These are phyloP conservation scores for Pelecanus crispus DNA, from an alignment of 2,113 vertebrate species.

Conservation along the genomic window DNA sequence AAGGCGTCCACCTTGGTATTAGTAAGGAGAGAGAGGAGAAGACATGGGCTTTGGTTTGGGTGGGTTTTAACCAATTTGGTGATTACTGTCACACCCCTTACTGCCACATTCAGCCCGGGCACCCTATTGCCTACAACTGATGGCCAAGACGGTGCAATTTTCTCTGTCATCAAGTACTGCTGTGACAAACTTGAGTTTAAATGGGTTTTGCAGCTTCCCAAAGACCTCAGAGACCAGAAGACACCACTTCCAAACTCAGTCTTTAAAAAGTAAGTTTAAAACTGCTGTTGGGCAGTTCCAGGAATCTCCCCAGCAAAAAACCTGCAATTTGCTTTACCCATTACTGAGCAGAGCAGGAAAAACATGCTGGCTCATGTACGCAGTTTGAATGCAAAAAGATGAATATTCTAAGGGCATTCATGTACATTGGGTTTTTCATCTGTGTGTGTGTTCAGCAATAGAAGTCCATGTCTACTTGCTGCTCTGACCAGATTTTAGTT, in stretches of 20 bases:
- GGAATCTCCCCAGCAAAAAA: not conserved
- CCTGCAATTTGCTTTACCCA: not conserved
- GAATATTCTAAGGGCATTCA: not conserved
- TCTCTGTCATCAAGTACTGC: not conserved
- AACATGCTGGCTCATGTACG: not conserved
- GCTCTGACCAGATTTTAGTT: not conserved
- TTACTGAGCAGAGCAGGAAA: not conserved
- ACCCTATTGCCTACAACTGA: not conserved
- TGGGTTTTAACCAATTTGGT: not conserved
- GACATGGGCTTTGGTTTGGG: not conserved
- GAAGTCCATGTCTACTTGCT: not conserved
- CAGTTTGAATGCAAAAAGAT: not conserved
- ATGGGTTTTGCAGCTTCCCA: not conserved
- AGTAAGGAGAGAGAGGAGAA: not conserved
- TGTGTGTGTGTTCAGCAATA: not conserved
- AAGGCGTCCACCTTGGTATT: not conserved
- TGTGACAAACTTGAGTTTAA: not conserved
- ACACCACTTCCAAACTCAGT: not conserved
- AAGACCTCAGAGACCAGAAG: not conserved
- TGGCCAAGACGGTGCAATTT: not conserved
- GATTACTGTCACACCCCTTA: not conserved
- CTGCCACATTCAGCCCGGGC: not conserved
- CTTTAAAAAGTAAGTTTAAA: not conserved
- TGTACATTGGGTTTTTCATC: not conserved
- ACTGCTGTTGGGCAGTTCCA: not conserved